These are phyloP conservation scores for Crotalus tigris DNA, from an alignment of 2,113 vertebrate species.

Conservation along the genomic window DNA sequence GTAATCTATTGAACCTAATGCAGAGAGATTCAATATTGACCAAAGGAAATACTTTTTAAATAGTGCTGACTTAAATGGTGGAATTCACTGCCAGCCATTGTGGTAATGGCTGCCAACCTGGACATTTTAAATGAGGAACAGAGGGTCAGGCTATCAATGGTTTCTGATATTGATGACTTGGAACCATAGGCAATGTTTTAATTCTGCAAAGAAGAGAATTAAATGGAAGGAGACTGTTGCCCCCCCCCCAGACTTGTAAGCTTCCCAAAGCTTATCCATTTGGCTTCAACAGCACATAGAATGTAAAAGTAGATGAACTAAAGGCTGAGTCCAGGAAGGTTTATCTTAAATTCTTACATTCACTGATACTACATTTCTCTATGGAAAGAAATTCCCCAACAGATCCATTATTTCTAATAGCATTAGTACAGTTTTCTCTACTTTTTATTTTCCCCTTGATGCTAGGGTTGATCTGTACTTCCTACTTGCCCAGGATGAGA, in stretches of 20 bases:
- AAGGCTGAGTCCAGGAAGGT: neutral
- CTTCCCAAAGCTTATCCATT: neutral
- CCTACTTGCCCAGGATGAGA: neutral
- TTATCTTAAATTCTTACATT: neutral
- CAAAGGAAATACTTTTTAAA: neutral
- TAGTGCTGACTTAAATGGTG: neutral
- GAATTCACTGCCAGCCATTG: neutral
- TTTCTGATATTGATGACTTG: neutral
- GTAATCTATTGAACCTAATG: neutral
- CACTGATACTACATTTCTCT: neutral
- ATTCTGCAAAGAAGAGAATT: neutral
- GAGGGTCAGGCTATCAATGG: neutral
- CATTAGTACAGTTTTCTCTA: no score
- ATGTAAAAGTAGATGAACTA: neutral
- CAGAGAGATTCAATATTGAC: neutral
- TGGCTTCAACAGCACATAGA: neutral
- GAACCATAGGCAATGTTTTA: neutral
- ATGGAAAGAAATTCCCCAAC: neutral
- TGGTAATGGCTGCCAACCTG: neutral
- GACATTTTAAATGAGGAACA: neutral
- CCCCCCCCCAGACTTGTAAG: neutral
- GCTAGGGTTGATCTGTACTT: neutral
- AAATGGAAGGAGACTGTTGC: neutral
- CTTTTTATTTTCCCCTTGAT: neutral
- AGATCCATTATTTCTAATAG: neutral